Percentiles rank a stretch among this genome's conserved stretches.
phyloP scores from a whole-genome alignment of 2,113 vertebrate species.

The Dasyornis broadbenti region DNA sequence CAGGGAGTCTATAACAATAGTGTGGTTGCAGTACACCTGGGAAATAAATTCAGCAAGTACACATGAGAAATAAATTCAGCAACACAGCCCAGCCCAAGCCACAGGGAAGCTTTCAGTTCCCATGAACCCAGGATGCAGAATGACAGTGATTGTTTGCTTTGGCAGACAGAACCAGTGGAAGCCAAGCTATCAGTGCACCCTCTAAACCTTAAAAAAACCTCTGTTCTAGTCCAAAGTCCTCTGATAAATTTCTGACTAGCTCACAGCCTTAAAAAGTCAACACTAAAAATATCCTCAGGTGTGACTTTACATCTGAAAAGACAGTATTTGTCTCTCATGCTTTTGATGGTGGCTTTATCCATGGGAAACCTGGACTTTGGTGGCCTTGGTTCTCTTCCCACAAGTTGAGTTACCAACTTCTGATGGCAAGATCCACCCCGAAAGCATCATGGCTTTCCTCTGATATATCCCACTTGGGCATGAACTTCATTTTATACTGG shows the following conservation, averaged over 20 bases:
- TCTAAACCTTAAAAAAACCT: not conserved
- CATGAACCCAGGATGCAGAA: not conserved
- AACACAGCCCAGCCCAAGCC: not conserved
- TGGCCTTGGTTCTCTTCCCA: not conserved
- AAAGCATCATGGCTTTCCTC: not conserved
- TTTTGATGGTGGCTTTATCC: not conserved
- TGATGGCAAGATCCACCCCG: not conserved
- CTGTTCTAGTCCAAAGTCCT: not conserved
- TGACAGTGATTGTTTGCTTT: not conserved
- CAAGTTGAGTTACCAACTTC: not conserved
- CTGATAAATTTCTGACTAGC: not conserved
- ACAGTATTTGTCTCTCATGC: not conserved
- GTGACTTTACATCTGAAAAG: not conserved
- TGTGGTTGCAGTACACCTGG: not conserved
- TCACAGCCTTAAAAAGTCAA: not conserved
- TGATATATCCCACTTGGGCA: not conserved
- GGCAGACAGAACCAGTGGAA: not conserved
- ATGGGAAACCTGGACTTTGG: not conserved
- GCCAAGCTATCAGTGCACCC: not conserved
- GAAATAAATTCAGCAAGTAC: not conserved
- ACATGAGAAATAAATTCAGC: not conserved
- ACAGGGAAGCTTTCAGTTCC: not conserved
- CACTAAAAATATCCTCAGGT: not conserved
- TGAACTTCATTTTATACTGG: not conserved
- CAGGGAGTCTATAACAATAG: not conserved